Evolutionary conservation across 2,797 vertebrate genomes (phyloP).

Genomic region (Acanthis flammea): DNA sequence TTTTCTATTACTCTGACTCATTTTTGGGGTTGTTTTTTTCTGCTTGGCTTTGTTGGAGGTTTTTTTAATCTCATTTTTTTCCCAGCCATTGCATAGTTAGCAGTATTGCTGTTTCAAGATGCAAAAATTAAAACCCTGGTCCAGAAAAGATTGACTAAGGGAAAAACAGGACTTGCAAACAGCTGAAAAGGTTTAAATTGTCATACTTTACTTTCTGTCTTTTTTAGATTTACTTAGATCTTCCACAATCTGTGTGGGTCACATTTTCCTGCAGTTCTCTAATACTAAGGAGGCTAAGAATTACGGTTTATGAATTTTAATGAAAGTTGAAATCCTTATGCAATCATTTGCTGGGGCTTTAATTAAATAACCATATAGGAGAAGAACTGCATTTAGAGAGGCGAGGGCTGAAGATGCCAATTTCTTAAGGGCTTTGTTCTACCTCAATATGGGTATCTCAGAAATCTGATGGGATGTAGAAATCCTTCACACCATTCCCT

Average conservation of each 20-base stretch:
- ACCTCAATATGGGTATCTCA: neutral
- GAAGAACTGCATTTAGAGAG: neutral
- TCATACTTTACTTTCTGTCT: neutral
- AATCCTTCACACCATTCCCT: neutral
- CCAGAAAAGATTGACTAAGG: neutral
- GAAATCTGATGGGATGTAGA: neutral
- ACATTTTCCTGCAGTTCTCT: neutral
- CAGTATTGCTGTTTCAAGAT: neutral
- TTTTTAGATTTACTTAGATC: neutral
- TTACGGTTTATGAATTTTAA: conserved; percentile 39
- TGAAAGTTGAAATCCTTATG: conserved; percentile 13
- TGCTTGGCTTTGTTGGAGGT: neutral
- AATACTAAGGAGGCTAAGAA: neutral
- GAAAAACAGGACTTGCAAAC: neutral
- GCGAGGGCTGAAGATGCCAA: neutral
- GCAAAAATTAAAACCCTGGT: neutral
- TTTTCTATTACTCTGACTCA: neutral
- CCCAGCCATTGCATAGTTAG: neutral
- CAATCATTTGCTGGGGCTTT: conserved; percentile 1
- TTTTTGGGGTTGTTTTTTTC: neutral
- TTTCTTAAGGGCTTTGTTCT: neutral
- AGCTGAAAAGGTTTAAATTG: neutral
- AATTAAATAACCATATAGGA: neutral
- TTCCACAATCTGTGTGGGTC: neutral
- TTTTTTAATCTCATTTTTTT: neutral